These are phyloP conservation scores for Adelges cooleyi DNA, from an alignment of 1,140 invertebrate species.

Conservation along the genomic window DNA sequence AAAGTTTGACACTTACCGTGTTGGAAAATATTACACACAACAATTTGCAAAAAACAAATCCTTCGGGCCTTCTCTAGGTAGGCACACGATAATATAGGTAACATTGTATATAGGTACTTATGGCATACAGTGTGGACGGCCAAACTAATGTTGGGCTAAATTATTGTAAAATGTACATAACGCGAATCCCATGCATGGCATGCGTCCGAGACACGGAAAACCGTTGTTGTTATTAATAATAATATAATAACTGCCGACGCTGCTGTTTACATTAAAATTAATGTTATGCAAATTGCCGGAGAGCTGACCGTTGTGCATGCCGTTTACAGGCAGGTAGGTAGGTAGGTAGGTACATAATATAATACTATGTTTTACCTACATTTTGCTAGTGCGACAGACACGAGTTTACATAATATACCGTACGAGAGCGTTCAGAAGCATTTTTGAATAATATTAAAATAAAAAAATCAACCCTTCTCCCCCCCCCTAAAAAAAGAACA, in stretches of 20 bases:
- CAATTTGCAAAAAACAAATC: too few relatives aligned
- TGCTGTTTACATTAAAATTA: constrained; percentile 22
- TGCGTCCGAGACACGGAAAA: neutral
- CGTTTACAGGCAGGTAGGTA: neutral
- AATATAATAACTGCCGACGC: constrained; percentile 9
- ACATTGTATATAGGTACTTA: too few relatives aligned
- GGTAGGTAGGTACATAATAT: too few relatives aligned
- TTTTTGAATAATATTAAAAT: too few relatives aligned
- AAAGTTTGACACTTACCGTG: constrained; percentile 13
- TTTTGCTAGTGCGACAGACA: too few relatives aligned
- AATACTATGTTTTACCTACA: too few relatives aligned
- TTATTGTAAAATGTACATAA: constrained; percentile 15
- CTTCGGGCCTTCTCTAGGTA: too few relatives aligned
- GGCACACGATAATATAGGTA: too few relatives aligned
- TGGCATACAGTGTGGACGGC: neutral
- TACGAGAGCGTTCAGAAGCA: too few relatives aligned
- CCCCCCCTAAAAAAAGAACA: too few relatives aligned
- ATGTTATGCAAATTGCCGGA: constrained; percentile 8
- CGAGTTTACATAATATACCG: too few relatives aligned
- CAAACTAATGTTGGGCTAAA: neutral
- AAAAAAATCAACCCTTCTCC: too few relatives aligned
- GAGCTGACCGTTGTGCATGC: neutral
- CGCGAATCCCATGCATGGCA: neutral
- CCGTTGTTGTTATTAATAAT: constrained; percentile 15
- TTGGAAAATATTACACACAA: neutral